Evolutionary conservation across 2,888 invertebrate species (phyloP).

Genomic region (Drosophila setosimentum): DNA sequence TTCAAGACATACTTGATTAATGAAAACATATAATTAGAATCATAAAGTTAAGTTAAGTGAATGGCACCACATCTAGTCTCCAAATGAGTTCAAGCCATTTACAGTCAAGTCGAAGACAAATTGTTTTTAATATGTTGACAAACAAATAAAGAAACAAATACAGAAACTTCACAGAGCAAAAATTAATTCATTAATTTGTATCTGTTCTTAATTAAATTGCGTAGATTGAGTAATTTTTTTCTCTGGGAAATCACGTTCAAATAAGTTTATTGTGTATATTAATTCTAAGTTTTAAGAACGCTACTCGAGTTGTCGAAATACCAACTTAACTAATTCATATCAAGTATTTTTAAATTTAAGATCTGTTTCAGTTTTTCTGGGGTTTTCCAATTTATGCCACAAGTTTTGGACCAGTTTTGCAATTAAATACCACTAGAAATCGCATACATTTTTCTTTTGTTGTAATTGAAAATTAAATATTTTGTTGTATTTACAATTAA

Average conservation of each 20-base stretch:
- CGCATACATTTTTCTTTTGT: background rate
- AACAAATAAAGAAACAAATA: background rate
- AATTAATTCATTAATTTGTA: no score
- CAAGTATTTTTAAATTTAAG: background rate
- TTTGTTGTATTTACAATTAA: background rate
- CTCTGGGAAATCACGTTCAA: background rate
- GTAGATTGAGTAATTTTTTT: fast-evolving
- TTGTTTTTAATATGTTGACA: background rate
- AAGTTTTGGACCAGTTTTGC: background rate
- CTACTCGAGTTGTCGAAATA: no score
- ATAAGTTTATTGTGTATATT: no score
- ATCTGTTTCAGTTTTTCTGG: background rate
- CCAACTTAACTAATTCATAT: background rate
- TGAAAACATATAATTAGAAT: background rate
- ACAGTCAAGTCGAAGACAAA: background rate
- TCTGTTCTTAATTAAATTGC: no score
- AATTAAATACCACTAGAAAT: background rate
- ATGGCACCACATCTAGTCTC: background rate
- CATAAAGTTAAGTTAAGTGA: background rate
- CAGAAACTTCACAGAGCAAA: background rate
- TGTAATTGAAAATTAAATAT: background rate
- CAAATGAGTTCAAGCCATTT: background rate
- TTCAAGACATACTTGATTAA: slow-evolving; percentile 6
- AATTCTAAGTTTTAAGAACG: no score
- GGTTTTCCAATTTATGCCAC: background rate